Evolutionary conservation across 2,797 vertebrate genomes (phyloP).

Genomic region (Brotula barbata): DNA sequence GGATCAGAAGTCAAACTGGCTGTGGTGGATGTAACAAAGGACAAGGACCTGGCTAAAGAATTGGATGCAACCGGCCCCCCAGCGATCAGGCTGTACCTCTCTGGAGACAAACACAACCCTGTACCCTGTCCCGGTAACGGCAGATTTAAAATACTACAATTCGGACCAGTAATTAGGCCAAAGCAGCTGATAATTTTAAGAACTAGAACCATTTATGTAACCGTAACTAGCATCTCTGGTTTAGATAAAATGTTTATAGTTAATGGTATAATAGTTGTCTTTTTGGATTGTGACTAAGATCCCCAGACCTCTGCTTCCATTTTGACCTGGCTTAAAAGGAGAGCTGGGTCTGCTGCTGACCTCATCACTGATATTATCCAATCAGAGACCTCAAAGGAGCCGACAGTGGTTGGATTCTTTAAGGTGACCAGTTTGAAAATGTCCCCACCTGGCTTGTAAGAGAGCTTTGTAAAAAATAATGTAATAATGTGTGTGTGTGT

Average conservation of each 20-base stretch:
- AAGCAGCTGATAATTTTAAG: neutral
- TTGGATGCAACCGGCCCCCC: constrained; percentile 78
- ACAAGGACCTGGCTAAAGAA: constrained; percentile 82
- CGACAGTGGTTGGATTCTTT: constrained; percentile 88
- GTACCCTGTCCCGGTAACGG: constrained; percentile 84
- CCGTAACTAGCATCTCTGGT: neutral
- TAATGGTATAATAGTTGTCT: neutral
- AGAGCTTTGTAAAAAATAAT: too few species aligned
- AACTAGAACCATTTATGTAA: too few species aligned
- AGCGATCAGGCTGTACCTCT: constrained; percentile 83
- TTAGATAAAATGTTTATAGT: neutral
- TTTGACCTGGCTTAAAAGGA: constrained; percentile 88
- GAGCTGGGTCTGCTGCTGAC: constrained; percentile 80
- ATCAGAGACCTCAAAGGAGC: constrained; percentile 74
- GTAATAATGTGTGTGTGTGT: constrained; percentile 3
- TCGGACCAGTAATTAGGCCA: neutral
- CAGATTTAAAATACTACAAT: neutral
- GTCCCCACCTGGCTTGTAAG: too few species aligned
- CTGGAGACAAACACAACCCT: constrained; percentile 82
- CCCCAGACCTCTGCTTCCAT: constrained; percentile 84
- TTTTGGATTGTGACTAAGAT: constrained; percentile 66
- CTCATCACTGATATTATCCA: constrained; percentile 78
- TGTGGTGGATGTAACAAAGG: constrained; percentile 80
- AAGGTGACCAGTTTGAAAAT: constrained; percentile 81
- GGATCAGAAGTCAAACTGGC: constrained; percentile 83